A percentile compares a stretch with the other conserved stretches of the same genome.
phyloP scores from a whole-genome alignment of 2,888 invertebrate genomes.

The Dryobotodes eremita region DNA sequence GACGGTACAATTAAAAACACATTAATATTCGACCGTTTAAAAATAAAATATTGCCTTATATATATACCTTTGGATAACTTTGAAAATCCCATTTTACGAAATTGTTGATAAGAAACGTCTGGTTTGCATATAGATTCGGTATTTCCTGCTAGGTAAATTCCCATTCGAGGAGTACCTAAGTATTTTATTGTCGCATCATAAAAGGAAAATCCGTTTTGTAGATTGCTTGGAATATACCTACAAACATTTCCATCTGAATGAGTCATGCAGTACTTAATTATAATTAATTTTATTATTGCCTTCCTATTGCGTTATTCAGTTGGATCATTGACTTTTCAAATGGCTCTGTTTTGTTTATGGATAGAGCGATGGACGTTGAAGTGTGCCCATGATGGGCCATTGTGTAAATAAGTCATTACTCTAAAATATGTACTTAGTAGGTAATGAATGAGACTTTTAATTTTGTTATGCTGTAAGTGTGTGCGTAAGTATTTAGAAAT shows the following conservation, averaged over 20 bases:
- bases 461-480: background rate
- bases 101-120: constrained; percentile 32
- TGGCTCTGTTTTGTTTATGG: constrained; percentile 23
- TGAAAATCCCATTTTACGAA: constrained; percentile 16
- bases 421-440: background rate
- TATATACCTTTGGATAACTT: background rate
- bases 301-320: background rate
- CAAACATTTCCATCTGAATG: background rate
- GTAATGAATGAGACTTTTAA: background rate
- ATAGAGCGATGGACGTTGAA: constrained; percentile 30
- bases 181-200: constrained; percentile 11
- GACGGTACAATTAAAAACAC: background rate
- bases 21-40: background rate
- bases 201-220: constrained; percentile 22
- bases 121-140: constrained; percentile 7
- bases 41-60: background rate
- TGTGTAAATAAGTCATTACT: constrained; percentile 21
- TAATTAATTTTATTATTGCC: background rate
- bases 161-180: constrained; percentile 21
- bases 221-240: constrained; percentile 16
- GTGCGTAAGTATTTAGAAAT: background rate
- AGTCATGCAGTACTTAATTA: constrained; percentile 13
- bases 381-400: constrained; percentile 21
- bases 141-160: constrained; percentile 56
- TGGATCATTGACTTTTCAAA: constrained; percentile 22